Evolutionary conservation across 2,888 invertebrate species (phyloP), one percentile per base, ranked within the genome.

Genomic region (Parelbella ahira): DNA sequence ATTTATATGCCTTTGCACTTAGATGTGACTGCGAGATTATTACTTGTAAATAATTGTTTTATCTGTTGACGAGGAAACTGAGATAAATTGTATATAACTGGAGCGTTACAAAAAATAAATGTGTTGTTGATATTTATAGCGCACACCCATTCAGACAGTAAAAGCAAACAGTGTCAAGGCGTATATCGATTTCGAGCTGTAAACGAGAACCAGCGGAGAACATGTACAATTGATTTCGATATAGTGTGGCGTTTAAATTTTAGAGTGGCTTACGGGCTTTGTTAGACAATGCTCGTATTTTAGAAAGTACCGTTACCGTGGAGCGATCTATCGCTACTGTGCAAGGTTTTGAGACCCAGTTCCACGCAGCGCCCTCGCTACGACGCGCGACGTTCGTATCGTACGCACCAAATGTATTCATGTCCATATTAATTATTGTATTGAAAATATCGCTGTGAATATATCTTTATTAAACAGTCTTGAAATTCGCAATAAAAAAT

Each of bases 81-180:
- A n/a, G n/a, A n/a, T n/a, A n/a, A n/a, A n/a, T n/a, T n/a, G n/a
- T n/a, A n/a, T n/a, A n/a, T n/a, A n/a, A n/a, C n/a, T n/a, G n/a
- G n/a, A n/a, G 20, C 20, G 18, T 21, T 20, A 11, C 8, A 28
- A 18, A 27, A 19, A 27, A 27, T 18, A 20, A 8, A 11, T 34
- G 13, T 2, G 1, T 27, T 12, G 12, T 27, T 12, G 10, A 7
- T 44, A 44, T 41, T 68, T 61, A 38, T 38, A 38, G n/a, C n/a
- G 68, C 68, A 64, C 74, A 70, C 74, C 70, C 68, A 72, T 65
- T 60, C 66, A 37, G 39, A 37, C 43, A 24, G 44, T 42, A 41
- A 72, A 74, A 72, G 66, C 67, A 71, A 80, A 80, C 68, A 80
- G 77, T 79, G 79, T 78, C 80, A 80, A 80, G 79, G 80, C 63